A percentile compares a stretch with the other conserved stretches of the same genome.
Conservation (phyloP, 2,797 vertebrate genomes). For the Sciurus vulgaris region DNA sequence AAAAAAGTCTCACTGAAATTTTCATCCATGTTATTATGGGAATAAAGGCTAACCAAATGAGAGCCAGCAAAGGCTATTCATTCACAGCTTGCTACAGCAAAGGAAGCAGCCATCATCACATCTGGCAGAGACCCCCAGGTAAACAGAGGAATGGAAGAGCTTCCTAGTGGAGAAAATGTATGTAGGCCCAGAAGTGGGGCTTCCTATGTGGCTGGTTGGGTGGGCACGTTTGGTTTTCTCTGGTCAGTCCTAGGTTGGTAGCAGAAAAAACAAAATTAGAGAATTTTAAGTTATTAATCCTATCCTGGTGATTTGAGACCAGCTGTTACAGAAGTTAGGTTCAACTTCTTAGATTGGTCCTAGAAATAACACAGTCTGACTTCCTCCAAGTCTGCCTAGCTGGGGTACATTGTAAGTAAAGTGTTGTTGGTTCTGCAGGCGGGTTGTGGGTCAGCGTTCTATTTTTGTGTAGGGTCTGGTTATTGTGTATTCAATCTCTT, state of each 20-base stretch:
- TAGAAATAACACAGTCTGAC: background rate
- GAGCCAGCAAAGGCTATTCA: background rate
- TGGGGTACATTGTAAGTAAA: background rate
- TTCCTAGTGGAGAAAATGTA: background rate
- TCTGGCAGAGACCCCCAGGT: background rate
- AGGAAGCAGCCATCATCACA: background rate
- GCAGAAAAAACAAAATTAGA: background rate
- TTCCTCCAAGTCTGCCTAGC: background rate
- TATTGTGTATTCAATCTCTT: background rate
- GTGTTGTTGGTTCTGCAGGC: background rate
- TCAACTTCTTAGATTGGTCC: background rate
- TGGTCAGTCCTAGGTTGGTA: background rate
- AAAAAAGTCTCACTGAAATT: slow-evolving; percentile 14
- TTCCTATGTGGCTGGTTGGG: background rate
- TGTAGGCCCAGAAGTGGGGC: background rate
- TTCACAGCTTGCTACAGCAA: background rate
- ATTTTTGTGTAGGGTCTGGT: background rate
- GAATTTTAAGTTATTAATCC: background rate
- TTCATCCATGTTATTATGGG: background rate
- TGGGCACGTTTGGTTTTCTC: background rate
- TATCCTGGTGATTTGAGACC: background rate
- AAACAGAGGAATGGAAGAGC: background rate
- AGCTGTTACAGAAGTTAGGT: background rate
- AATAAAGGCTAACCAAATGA: slow-evolving; percentile 6
- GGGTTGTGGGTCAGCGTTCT: background rate